Percentiles rank a stretch among this genome's conserved stretches.
phyloP scores from a whole-genome alignment of 2,797 vertebrate genomes.

The Eremophila alpestris region DNA sequence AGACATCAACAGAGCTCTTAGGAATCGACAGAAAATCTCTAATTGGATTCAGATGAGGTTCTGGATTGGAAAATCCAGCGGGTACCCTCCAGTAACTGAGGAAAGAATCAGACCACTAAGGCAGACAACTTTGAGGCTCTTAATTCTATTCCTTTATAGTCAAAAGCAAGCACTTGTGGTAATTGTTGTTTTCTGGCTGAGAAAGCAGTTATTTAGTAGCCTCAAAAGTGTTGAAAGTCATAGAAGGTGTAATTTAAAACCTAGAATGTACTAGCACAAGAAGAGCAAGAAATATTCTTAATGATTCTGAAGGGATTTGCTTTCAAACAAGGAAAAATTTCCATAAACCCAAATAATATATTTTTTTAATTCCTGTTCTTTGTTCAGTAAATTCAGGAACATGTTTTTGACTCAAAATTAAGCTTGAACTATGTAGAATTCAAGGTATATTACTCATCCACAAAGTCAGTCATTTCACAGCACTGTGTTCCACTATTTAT shows the following conservation, averaged over 20 bases:
- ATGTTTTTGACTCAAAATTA: neutral
- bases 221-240: neutral
- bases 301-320: neutral
- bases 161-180: neutral
- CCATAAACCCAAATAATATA: neutral
- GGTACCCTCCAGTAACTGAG: neutral
- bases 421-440: neutral
- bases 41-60: neutral
- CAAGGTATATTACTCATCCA: neutral
- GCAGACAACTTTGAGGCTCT: neutral
- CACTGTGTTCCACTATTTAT: neutral
- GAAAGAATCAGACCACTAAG: neutral
- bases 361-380: neutral
- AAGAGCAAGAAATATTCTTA: neutral
- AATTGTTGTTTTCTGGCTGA: neutral
- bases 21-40: neutral
- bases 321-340: neutral
- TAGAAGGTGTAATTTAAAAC: neutral
- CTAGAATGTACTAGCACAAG: neutral
- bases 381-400: neutral
- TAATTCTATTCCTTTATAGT: neutral
- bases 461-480: neutral
- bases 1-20: neutral
- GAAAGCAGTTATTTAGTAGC: neutral
- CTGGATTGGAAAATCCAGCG: neutral